Evolutionary conservation across 2,888 invertebrate species (phyloP).

Genomic region (Trachelus stipa): DNA sequence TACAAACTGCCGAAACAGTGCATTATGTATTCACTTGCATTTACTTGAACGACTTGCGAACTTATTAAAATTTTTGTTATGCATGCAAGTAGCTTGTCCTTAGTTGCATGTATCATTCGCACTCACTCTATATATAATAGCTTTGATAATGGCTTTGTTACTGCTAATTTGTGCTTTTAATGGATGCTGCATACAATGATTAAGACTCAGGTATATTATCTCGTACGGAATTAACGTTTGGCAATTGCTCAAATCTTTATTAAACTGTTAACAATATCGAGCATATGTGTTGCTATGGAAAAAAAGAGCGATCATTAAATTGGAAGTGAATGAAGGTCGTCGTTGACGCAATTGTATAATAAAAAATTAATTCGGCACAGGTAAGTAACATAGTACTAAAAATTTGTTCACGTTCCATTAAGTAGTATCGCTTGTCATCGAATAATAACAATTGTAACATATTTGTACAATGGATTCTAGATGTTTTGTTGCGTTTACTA

Average conservation of each 20-base stretch:
- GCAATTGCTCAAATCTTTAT: background rate
- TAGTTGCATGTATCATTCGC: background rate
- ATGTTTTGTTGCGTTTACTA: slow-evolving; percentile 50
- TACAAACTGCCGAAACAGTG: background rate
- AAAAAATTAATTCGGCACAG: slow-evolving; percentile 7
- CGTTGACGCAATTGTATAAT: background rate
- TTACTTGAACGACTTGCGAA: background rate
- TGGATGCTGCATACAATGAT: background rate
- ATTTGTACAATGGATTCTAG: background rate
- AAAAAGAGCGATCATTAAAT: background rate
- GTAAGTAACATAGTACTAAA: slow-evolving; percentile 18
- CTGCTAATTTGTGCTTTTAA: background rate
- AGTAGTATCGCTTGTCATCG: slow-evolving; percentile 1
- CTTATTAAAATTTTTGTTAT: background rate
- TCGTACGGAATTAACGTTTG: background rate
- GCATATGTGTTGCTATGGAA: background rate
- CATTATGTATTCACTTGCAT: background rate
- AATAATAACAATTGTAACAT: background rate
- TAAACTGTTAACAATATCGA: background rate
- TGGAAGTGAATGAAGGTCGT: background rate
- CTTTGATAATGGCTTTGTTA: background rate
- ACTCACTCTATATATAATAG: background rate
- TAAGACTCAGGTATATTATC: background rate
- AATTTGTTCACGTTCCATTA: background rate
- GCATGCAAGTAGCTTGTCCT: background rate